Evolutionary conservation across 2,113 vertebrate genomes (phyloP).

Genomic region (Arizona elegans): DNA sequence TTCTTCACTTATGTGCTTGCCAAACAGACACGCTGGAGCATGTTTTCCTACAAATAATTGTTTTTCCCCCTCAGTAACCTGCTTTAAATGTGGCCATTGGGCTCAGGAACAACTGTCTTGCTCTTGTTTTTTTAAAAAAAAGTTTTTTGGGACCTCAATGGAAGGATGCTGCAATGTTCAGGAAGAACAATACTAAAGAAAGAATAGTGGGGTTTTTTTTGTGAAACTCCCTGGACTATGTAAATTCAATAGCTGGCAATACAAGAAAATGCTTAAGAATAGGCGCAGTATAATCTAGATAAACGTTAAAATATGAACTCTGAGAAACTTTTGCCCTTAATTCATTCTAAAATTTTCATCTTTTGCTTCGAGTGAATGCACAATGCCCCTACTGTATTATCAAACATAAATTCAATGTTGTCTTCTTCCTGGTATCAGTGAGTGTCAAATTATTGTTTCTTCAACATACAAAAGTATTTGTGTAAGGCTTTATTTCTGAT

Average conservation of each 20-base stretch:
- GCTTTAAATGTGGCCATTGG: constrained; percentile 38
- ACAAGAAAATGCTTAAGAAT: constrained; percentile 39
- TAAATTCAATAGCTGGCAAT: constrained; percentile 41
- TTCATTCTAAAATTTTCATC: constrained; percentile 57
- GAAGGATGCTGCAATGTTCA: rapidly evolving
- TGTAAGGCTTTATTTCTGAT: constrained; percentile 71
- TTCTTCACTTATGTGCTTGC: background rate
- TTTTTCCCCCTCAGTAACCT: background rate
- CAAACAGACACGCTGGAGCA: background rate
- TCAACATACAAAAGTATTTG: constrained; percentile 71
- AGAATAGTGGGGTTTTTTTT: background rate
- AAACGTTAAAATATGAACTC: constrained; percentile 51
- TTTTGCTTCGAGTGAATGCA: constrained; percentile 56
- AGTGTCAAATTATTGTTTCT: constrained; percentile 79
- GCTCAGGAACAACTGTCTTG: constrained; percentile 31
- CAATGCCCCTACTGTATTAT: constrained; percentile 64
- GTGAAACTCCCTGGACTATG: background rate
- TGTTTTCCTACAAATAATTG: background rate
- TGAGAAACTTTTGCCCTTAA: constrained; percentile 54
- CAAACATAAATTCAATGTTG: constrained; percentile 60
- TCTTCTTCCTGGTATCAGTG: constrained; percentile 58
- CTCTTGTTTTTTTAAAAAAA: background rate
- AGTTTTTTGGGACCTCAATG: background rate
- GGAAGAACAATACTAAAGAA: background rate
- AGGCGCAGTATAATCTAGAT: constrained; percentile 47